A percentile compares a stretch with the other conserved stretches of the same genome.
Evolutionary conservation across 2,113 vertebrate genomes (phyloP).

Genomic region (Phocoena sinus): DNA sequence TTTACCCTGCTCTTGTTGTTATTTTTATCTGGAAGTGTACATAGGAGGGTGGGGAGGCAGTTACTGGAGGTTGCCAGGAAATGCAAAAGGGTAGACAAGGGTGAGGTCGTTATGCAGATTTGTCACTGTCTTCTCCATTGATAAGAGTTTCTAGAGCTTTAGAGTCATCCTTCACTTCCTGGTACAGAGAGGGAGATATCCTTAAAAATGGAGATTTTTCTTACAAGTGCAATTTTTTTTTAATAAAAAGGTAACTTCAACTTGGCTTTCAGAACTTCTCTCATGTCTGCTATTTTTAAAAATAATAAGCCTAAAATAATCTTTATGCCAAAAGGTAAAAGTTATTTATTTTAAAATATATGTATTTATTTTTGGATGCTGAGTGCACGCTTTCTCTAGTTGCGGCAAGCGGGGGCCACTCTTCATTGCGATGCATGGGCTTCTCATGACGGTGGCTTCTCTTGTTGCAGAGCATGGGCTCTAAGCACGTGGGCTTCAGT

Average conservation of each 20-base stretch:
- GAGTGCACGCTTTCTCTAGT: accelerated
- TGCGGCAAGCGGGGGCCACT: no score
- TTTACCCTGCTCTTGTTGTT: no score
- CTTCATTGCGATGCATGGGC: no score
- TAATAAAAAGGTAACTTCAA: neutral
- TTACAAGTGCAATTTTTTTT: neutral
- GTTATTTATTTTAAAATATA: no score
- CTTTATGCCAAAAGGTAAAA: neutral
- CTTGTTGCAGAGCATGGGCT: no score
- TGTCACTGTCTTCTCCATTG: neutral
- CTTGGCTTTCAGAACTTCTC: neutral
- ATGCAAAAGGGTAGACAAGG: neutral
- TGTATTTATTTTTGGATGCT: no score
- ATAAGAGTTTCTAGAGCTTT: neutral
- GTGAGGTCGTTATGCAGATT: neutral
- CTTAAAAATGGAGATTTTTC: neutral
- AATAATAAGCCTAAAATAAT: neutral
- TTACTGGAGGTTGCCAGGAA: neutral
- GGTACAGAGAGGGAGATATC: neutral
- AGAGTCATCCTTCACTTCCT: neutral
- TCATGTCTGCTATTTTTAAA: neutral
- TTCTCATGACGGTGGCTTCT: no score
- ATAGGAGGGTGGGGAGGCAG: no score
- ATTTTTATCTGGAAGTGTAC: no score
- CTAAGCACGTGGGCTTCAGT: no score